Conservation (phyloP, 2,888 invertebrate species). For the Neocrepidodera transversa region DNA sequence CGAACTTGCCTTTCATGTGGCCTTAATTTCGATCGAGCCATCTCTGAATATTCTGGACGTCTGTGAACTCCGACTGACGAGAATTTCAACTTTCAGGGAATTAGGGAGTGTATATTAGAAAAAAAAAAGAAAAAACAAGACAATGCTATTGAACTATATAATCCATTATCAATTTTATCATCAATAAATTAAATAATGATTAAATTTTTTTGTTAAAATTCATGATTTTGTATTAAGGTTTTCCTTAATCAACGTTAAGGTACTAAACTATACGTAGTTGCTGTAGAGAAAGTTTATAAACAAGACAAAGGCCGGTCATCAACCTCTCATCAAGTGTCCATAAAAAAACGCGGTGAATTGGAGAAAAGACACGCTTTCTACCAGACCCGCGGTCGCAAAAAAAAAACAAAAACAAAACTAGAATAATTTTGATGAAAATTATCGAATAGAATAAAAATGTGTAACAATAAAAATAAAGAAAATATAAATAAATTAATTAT, state of each 20-base stretch:
- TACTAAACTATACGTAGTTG: background rate
- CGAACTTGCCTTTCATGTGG: slow-evolving; percentile 31
- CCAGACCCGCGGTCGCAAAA: slow-evolving; percentile 4
- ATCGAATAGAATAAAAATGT: too few relatives aligned
- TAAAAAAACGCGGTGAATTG: slow-evolving; percentile 9
- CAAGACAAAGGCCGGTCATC: slow-evolving; percentile 13
- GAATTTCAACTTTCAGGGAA: background rate
- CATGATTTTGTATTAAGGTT: too few relatives aligned
- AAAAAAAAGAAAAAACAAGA: too few relatives aligned
- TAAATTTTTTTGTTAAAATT: too few relatives aligned
- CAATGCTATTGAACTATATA: too few relatives aligned
- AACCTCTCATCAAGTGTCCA: slow-evolving; percentile 11
- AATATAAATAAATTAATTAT: too few relatives aligned
- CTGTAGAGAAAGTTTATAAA: background rate
- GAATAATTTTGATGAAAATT: background rate
- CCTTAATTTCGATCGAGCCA: slow-evolving; percentile 26
- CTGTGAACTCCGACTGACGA: slow-evolving; percentile 28
- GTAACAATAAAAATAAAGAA: too few relatives aligned
- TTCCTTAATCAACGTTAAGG: background rate
- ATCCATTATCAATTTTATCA: too few relatives aligned
- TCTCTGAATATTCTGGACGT: slow-evolving; percentile 9
- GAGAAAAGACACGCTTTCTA: slow-evolving; percentile 25
- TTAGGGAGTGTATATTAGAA: background rate
- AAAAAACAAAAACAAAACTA: background rate
- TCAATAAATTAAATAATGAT: too few relatives aligned